A percentile compares a stretch with the other conserved stretches of the same genome.
These are phyloP conservation scores for Hoplostethus mediterraneus DNA, from an alignment of 2,797 vertebrate genomes.

Conservation along the genomic window DNA sequence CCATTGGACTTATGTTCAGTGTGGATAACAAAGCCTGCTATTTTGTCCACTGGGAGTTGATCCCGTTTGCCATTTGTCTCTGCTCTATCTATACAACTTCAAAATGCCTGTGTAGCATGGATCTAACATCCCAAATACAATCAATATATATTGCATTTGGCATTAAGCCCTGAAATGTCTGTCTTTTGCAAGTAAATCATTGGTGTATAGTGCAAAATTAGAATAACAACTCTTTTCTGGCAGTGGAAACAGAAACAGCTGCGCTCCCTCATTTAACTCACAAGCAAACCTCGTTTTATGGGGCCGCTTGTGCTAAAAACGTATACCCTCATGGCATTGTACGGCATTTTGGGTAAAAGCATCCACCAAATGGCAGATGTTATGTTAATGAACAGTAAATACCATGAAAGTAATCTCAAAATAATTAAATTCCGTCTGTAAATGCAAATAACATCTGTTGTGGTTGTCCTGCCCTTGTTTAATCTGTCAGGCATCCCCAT, in stretches of 20 bases:
- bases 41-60: constrained; percentile 13
- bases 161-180: too few species aligned
- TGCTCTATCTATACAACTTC: constrained; percentile 1
- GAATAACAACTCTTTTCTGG: not conserved
- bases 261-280: not conserved
- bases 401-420: not conserved
- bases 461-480: too few species aligned
- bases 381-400: not conserved
- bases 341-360: too few species aligned
- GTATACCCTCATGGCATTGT: too few species aligned
- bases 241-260: not conserved
- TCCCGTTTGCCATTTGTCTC: not conserved
- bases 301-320: not conserved
- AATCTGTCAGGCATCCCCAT: too few species aligned
- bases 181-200: too few species aligned
- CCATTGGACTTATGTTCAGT: constrained; percentile 2
- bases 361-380: not conserved
- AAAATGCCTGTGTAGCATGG: not conserved
- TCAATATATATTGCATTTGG: too few species aligned
- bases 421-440: too few species aligned
- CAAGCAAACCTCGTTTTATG: not conserved
- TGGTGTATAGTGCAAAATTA: not conserved
- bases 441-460: too few species aligned
- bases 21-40: constrained; percentile 26
- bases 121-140: too few species aligned